Evolutionary conservation across 2,888 invertebrate genomes (phyloP).

Genomic region (Hirudinaria manillensis): DNA sequence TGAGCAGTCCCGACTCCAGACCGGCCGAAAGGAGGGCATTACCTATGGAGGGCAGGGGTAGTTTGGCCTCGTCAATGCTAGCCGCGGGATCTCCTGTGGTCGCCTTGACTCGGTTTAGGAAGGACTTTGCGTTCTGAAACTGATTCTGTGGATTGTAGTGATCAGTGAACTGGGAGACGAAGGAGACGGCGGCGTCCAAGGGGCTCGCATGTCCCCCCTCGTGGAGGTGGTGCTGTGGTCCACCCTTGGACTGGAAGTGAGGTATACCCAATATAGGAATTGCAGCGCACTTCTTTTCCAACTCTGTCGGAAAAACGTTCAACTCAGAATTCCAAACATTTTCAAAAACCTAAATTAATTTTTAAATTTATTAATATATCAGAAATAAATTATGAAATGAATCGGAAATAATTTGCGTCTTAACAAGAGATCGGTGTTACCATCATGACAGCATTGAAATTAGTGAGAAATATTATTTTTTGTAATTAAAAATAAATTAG

Average conservation of each 20-base stretch:
- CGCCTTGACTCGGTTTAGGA: constrained; percentile 12
- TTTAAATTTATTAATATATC: too few relatives aligned
- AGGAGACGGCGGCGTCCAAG: constrained; percentile 12
- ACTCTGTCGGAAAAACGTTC: not conserved
- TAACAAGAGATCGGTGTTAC: too few relatives aligned
- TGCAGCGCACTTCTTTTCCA: constrained; percentile 14
- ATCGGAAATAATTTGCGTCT: too few relatives aligned
- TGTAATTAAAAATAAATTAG: too few relatives aligned
- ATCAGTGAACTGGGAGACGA: constrained; percentile 29
- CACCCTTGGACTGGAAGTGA: constrained; percentile 7
- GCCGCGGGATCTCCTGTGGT: not conserved
- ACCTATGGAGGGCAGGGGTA: constrained; percentile 19
- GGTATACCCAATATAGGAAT: constrained; percentile 6
- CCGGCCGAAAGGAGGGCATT: constrained; percentile 13
- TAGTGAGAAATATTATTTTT: too few relatives aligned
- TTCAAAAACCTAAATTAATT: too few relatives aligned
- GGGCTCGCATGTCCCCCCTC: not conserved
- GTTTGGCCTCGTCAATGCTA: not conserved
- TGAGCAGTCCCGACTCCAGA: constrained; percentile 13
- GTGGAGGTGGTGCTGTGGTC: not conserved
- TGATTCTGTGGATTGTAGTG: constrained; percentile 30
- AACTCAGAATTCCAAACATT: too few relatives aligned
- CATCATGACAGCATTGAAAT: too few relatives aligned
- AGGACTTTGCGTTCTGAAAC: constrained; percentile 15
- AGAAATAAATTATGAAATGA: too few relatives aligned